Evolutionary conservation across 2,797 vertebrate species (phyloP), one percentile per base, ranked within the genome.

Genomic region (Sebastiscus tertius): DNA sequence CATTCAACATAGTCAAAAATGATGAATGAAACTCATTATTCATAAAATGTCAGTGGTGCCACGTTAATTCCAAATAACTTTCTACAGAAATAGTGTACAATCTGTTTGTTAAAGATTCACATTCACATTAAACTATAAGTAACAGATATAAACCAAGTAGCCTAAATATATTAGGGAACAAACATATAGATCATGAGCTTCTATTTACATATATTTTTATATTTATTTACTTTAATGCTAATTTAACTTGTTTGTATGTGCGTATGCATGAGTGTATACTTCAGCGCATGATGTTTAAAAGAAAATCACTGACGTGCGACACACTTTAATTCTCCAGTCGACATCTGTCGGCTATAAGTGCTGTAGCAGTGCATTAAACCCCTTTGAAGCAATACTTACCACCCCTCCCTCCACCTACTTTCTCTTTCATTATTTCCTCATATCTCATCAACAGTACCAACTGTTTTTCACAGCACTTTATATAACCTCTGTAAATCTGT

Each of bases 281-380:
- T 70, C 12, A 61, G 55, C 69, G 49, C 33, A 67, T 62, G 55
- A 70, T 68, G 49, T 61, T 74, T 11, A 49, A 79, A 74, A 77
- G 42, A 68, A 83, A 82, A 39, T 59, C 20, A 54, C 8, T 66
- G 63, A 49, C n/a, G 22, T 80, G 54, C 14, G 10, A 77, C 55
- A 60, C 3, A 14, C 72, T 77, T 83, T 85, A 86, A 79, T 77
- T 79, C 75, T 82, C 74, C 66, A 14, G 24, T 74, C 69, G 86
- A 82, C 92, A 92, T 91, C 88, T 92, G 89, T 88, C 87, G 74
- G 52, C 72, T 87, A 68, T 83, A 88, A 87, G 39, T 66, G 72
- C 68, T 36, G 56, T 3, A 56, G 77, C 80, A 55, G 52, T 81
- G 75, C 72, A 85, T 84, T 86, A 83, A 88, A 89, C 20, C 62